Conservation (phyloP, 2,888 invertebrate species). For the Drosophila putrida region DNA sequence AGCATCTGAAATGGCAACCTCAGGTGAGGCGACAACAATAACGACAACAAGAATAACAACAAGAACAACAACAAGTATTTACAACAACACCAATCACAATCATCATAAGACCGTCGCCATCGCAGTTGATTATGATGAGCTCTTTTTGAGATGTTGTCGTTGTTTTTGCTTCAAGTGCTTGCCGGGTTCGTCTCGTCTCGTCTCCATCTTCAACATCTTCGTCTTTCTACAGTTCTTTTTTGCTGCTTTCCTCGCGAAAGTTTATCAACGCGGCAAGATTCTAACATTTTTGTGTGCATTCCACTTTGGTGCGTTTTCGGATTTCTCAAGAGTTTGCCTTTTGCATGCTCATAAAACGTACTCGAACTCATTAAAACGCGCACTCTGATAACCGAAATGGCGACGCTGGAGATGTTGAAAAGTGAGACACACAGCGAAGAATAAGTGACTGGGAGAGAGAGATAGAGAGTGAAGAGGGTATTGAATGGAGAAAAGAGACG, state of each 20-base stretch:
- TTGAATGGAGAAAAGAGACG: constrained; percentile 14
- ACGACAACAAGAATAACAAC: constrained; percentile 13
- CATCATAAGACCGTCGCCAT: constrained; percentile 75
- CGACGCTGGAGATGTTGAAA: constrained; percentile 33
- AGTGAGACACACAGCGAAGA: constrained; percentile 3
- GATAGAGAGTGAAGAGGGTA: constrained; percentile 12
- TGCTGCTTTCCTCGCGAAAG: constrained; percentile 66
- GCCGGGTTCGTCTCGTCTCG: constrained; percentile 22
- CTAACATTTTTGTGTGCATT: constrained; percentile 81
- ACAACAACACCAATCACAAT: constrained; percentile 77
- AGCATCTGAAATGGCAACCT: constrained; percentile 22
- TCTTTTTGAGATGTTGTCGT: constrained; percentile 45
- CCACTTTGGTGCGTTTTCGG: constrained; percentile 78
- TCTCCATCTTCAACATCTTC: constrained; percentile 8
- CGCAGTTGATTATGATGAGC: constrained; percentile 74
- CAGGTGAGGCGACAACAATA: constrained; percentile 44
- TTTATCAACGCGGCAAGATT: constrained; percentile 79
- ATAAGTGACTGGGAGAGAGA: neutral
- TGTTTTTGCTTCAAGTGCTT: constrained; percentile 41
- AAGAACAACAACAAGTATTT: constrained; percentile 52
- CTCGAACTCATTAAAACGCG: constrained; percentile 80
- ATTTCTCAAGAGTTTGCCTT: constrained; percentile 68
- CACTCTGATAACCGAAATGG: constrained; percentile 79
- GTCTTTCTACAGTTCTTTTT: constrained; percentile 11
- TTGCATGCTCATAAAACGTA: constrained; percentile 77